Evolutionary conservation across 2,888 invertebrate species (phyloP).

Genomic region (Hydroisotoma schaefferi): DNA sequence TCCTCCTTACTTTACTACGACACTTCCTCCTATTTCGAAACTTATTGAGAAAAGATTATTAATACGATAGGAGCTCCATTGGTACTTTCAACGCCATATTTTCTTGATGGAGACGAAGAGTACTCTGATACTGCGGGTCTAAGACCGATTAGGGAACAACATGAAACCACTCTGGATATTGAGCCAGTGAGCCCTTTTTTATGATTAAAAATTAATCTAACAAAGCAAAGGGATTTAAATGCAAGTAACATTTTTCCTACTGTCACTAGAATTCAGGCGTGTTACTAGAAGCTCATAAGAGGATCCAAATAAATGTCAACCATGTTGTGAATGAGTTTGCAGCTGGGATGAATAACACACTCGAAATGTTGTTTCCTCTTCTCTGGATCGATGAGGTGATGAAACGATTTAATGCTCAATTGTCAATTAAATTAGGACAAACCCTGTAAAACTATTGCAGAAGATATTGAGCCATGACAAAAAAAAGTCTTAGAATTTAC

Average conservation of each 20-base stretch:
- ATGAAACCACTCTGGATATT: slow-evolving; percentile 24
- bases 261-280: slow-evolving; percentile 22
- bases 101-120: slow-evolving; percentile 13
- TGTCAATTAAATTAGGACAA: background rate
- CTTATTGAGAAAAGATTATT: background rate
- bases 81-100: slow-evolving; percentile 20
- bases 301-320: slow-evolving; percentile 24
- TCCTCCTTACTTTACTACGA: background rate
- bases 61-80: slow-evolving; percentile 14
- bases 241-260: too few species aligned
- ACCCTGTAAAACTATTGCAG: background rate
- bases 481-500: background rate
- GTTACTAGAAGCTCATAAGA: slow-evolving; percentile 18
- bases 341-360: background rate
- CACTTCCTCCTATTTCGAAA: background rate
- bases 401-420: background rate
- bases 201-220: background rate
- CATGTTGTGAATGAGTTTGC: background rate
- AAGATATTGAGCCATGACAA: too few species aligned
- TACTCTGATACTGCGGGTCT: slow-evolving; percentile 8
- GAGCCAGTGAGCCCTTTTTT: slow-evolving; percentile 19
- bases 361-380: slow-evolving; percentile 14
- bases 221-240: background rate
- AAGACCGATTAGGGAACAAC: background rate
- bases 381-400: slow-evolving; percentile 25